Percentiles rank a stretch among this genome's conserved stretches.
phyloP scores from a whole-genome alignment of 2,888 invertebrate genomes.

The Zygothrica quintamaculata region DNA sequence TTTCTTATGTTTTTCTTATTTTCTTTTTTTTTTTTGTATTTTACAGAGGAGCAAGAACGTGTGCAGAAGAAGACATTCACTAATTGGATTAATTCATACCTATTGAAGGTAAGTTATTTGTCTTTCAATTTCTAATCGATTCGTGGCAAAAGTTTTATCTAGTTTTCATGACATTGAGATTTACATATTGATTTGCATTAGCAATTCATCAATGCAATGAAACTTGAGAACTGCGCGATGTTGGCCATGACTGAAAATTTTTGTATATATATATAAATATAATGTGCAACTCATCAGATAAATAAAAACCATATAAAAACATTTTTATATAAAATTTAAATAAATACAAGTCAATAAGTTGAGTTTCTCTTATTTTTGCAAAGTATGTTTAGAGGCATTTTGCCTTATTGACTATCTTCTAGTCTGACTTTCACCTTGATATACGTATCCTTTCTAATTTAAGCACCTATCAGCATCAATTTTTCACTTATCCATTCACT shows the following conservation, averaged over 20 bases:
- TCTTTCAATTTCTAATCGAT: conserved; percentile 58
- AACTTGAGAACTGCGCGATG: no score
- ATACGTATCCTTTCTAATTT: conserved; percentile 71
- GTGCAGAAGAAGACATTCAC: conserved; percentile 99
- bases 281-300: no score
- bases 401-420: conserved; percentile 27
- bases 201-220: conserved; percentile 1
- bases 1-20: conserved; percentile 49
- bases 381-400: conserved; percentile 13
- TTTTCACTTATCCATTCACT: conserved; percentile 61
- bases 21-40: conserved; percentile 38
- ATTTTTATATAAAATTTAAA: no score
- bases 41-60: conserved; percentile 99
- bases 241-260: no score
- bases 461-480: conserved; percentile 51
- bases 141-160: conserved; percentile 50
- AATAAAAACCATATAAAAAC: no score
- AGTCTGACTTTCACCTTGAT: conserved; percentile 54
- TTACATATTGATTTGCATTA: conserved; percentile 60
- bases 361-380: background rate
- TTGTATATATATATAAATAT: no score
- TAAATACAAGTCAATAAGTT: no score
- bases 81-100: conserved; percentile 99
- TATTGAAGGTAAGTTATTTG: conserved; percentile 91
- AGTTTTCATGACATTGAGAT: conserved; percentile 62